These are phyloP conservation scores for Bagarius yarrelli DNA, from an alignment of 2,113 vertebrate genomes.

Conservation along the genomic window DNA sequence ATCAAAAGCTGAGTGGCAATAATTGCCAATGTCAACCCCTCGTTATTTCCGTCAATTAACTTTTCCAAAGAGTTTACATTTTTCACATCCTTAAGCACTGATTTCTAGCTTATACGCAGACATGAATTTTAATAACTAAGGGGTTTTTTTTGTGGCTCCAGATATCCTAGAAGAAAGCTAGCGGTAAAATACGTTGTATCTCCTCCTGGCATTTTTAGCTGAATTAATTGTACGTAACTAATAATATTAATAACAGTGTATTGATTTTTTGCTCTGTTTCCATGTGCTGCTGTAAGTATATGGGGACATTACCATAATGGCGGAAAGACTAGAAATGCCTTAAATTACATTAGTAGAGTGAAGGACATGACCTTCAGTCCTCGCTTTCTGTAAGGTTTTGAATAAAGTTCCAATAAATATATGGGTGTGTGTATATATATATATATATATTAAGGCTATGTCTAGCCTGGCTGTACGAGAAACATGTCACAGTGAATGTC, in stretches of 20 bases:
- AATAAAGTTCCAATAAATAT: constrained; percentile 37
- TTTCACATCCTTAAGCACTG: constrained; percentile 4
- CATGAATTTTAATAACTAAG: constrained; percentile 7
- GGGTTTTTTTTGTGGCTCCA: not conserved
- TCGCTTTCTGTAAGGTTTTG: constrained; percentile 28
- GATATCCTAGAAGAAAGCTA: constrained; percentile 21
- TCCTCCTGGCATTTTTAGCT: constrained; percentile 34
- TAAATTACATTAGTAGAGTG: constrained; percentile 37
- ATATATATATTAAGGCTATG: too few relatives aligned
- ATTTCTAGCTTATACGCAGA: constrained; percentile 5
- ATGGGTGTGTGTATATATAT: not conserved
- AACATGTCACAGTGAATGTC: too few relatives aligned
- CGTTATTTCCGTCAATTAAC: not conserved
- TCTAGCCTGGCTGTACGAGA: too few relatives aligned
- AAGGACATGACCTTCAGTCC: constrained; percentile 43
- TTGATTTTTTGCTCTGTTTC: constrained; percentile 8
- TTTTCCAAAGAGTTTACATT: not conserved
- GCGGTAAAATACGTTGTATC: constrained; percentile 25
- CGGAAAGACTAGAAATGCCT: constrained; percentile 39
- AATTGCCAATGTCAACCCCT: not conserved
- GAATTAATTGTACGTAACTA: constrained; percentile 50
- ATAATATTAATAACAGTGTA: constrained; percentile 47
- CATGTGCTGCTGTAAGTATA: not conserved
- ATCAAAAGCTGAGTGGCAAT: not conserved
- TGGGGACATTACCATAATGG: constrained; percentile 47